Base-by-base conservation (phyloP, 2,113 vertebrate species). In the Limanda limanda region DNA sequence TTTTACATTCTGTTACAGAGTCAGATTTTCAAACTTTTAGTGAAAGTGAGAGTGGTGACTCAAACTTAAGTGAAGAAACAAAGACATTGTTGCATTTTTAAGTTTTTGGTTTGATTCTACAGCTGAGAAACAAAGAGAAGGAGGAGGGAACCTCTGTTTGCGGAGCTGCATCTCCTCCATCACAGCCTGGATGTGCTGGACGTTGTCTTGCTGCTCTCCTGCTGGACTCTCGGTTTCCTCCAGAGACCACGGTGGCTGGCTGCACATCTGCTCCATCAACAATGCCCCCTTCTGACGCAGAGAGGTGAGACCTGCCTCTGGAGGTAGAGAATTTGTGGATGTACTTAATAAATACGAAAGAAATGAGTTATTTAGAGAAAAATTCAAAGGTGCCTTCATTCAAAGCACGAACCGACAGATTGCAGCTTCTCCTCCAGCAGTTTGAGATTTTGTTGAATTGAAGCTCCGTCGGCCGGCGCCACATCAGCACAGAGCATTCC, bases 121-220 rank as follows among this genome's bases (percentile, higher is more conserved):
- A 31, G 6, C 31, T 31, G 31, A 31, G 31, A 31, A 31, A 31
- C 6, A 31, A 31, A 31, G 2, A 40, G 3, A 3, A 18, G 20
- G 23, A 24, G 13, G 21, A 11, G 37, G 51, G 15, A 1, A 96
- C 98, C 98, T 97, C 93, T 99, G 97, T 87, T 99, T 99, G 73
- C 98, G 96, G 68, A 99, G 96, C 71, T 98, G 97, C 98, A 99
- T 99, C 78, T 99, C 98, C 84, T 99, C 98, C 97, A 99, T 97
- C 68, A 99, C 95, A 31, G 95, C 94, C 90, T 98, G 98, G 83
- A 99, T 95, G 74, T 99, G 98, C 79, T 97, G 97, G 64, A 97
- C 90, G 74, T 97, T 97, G 84, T 99, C 97, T 88, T 96, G 97
- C 88, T 97, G 97, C 87, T 98, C 97, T 68, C 93, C 95, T 3